A percentile compares a stretch with the other conserved stretches of the same genome.
Conservation (phyloP, 2,888 invertebrate species). For the Tetranychus truncatus region DNA sequence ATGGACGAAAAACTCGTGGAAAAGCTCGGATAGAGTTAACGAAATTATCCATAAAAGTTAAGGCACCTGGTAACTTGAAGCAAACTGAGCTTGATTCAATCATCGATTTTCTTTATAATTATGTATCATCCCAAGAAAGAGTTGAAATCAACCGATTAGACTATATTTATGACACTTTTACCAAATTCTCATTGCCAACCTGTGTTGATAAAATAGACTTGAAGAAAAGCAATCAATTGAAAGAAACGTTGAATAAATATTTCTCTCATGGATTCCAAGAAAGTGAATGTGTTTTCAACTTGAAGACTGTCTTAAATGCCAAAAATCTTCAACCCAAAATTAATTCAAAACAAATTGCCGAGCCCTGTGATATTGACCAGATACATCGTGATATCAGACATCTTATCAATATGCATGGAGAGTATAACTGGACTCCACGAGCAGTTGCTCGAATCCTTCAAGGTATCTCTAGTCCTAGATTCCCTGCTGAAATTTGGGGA, state of each 20-base stretch:
- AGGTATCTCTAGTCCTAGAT: constrained; percentile 82
- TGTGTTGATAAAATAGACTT: constrained; percentile 30
- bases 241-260: constrained; percentile 54
- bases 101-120: constrained; percentile 49
- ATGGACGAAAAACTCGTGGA: constrained; percentile 38
- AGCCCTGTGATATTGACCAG: constrained; percentile 34
- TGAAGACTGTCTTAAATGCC: background rate
- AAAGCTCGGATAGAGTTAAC: constrained; percentile 58
- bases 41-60: constrained; percentile 61
- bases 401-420: constrained; percentile 54
- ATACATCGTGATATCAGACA: constrained; percentile 46
- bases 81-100: constrained; percentile 57
- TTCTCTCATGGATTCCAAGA: constrained; percentile 39
- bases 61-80: constrained; percentile 61
- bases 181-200: constrained; percentile 13
- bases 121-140: constrained; percentile 48
- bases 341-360: constrained; percentile 23
- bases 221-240: constrained; percentile 47
- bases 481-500: constrained; percentile 71
- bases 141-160: constrained; percentile 53
- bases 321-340: background rate
- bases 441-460: constrained; percentile 78
- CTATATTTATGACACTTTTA: constrained; percentile 19
- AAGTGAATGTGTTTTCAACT: background rate
- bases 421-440: constrained; percentile 65